Conservation (phyloP, 2,113 vertebrate species). For the Camelus dromedarius region DNA sequence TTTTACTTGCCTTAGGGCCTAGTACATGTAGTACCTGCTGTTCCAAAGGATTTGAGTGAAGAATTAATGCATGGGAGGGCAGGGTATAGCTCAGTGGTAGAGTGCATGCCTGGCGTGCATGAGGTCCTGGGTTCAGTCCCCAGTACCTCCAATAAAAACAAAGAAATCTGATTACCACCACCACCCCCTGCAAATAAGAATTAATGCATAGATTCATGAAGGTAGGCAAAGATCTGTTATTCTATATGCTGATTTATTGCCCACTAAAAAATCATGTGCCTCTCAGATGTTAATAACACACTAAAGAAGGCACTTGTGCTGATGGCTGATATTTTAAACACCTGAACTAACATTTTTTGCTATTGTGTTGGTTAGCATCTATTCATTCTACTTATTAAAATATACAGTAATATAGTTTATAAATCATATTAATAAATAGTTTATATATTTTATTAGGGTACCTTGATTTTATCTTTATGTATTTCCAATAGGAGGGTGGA, state of each 20-base stretch:
- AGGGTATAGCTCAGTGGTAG: too few species aligned
- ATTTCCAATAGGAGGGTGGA: not conserved
- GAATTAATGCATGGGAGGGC: not conserved
- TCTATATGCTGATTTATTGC: not conserved
- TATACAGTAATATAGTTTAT: not conserved
- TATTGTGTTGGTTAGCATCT: not conserved
- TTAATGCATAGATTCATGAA: not conserved
- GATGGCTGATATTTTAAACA: slow-evolving; percentile 1
- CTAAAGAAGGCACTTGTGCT: not conserved
- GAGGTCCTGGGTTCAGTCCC: too few species aligned
- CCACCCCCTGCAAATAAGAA: not conserved
- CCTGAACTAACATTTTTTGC: not conserved
- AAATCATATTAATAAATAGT: not conserved
- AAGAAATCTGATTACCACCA: too few species aligned
- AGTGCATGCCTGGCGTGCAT: too few species aligned
- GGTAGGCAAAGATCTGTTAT: not conserved
- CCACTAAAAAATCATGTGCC: not conserved
- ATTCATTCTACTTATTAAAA: slow-evolving; percentile 22
- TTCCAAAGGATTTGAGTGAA: slow-evolving; percentile 23
- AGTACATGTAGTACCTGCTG: not conserved
- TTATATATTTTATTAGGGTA: not conserved
- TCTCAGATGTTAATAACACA: not conserved
- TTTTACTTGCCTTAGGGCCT: not conserved
- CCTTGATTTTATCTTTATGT: not conserved
- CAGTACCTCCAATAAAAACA: too few species aligned